Evolutionary conservation across 2,797 vertebrate species (phyloP), one percentile per base, ranked within the genome.

Genomic region (Catharus ustulatus): DNA sequence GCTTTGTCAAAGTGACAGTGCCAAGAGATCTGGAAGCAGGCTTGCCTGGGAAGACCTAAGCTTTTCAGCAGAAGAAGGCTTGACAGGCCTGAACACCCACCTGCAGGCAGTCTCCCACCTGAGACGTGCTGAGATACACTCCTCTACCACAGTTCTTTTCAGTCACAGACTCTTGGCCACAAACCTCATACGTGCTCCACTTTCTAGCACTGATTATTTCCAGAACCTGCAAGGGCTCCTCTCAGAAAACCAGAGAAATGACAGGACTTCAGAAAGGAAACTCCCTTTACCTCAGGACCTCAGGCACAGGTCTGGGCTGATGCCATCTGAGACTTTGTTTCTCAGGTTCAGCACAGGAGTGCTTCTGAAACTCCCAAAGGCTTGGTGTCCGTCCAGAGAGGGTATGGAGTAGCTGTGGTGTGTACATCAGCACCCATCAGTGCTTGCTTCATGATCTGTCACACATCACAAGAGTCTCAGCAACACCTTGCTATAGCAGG

Each of bases 381-480:
- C 11, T n/a, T 61, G 36, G 19, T 64, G 30, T 11, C 55, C 0
- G 0, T 27, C 59, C 45, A 2, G 1, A 83, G 36, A 88, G 42
- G 6, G 30, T 10, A 40, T 0, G 6, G 46, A 63, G 51, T n/a
- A 43, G 49, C 24, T 24, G 30, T n/a, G 40, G 17, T 16, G 17
- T 17, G 63, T 54, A 54, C 51, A 19, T 32, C 30, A 54, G 51
- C 30, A 32, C 8, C 29, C 51, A 32, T 20, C 51, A 54, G 29
- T 54, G 51, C 51, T 54, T 54, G 29, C 29, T 18, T 54, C 51
- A 52, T 30, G 51, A 19, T 52, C 51, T 54, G 30, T 54, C 29
- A 32, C 29, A 13, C 51, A 30, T 54, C 51, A 20, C 51, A 32
- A 54, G 18, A 32, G 51, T 30, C 29, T 54, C 51, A 54, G 51